These are phyloP conservation scores for Ellobium chinense DNA, from an alignment of 2,888 invertebrate species.

Conservation along the genomic window DNA sequence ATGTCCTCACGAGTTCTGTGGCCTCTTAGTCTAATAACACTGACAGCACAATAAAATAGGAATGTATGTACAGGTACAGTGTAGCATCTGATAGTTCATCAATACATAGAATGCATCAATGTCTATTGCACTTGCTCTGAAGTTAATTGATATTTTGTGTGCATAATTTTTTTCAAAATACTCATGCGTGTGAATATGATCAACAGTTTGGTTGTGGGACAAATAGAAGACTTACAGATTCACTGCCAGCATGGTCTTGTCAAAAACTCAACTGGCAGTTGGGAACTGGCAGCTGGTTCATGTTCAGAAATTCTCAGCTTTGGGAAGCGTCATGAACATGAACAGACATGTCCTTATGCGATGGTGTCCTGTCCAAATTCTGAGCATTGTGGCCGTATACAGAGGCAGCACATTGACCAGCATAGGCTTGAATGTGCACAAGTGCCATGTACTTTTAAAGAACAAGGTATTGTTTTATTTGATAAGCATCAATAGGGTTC, in stretches of 20 bases:
- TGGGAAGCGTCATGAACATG: constrained; percentile 66
- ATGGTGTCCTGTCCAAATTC: constrained; percentile 63
- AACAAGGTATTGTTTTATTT: too few species aligned
- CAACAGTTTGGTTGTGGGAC: constrained; percentile 69
- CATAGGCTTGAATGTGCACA: constrained; percentile 61
- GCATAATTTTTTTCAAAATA: background rate
- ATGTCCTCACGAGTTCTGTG: too few species aligned
- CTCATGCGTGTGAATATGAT: background rate
- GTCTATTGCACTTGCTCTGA: too few species aligned
- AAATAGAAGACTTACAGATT: constrained; percentile 70
- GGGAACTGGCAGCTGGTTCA: constrained; percentile 59
- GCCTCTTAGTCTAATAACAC: too few species aligned
- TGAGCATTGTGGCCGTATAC: constrained; percentile 59
- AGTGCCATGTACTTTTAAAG: background rate
- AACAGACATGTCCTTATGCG: constrained; percentile 61
- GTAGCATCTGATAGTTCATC: too few species aligned
- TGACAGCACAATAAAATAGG: too few species aligned
- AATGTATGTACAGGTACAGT: too few species aligned
- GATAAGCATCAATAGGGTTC: too few species aligned
- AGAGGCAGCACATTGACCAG: constrained; percentile 59
- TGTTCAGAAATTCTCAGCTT: constrained; percentile 62
- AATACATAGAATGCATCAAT: too few species aligned
- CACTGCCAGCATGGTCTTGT: constrained; percentile 66
- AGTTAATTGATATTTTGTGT: too few species aligned
- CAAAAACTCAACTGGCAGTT: constrained; percentile 55